phyloP scores from a whole-genome alignment of 1,140 invertebrate species.

The Conus betulinus region DNA sequence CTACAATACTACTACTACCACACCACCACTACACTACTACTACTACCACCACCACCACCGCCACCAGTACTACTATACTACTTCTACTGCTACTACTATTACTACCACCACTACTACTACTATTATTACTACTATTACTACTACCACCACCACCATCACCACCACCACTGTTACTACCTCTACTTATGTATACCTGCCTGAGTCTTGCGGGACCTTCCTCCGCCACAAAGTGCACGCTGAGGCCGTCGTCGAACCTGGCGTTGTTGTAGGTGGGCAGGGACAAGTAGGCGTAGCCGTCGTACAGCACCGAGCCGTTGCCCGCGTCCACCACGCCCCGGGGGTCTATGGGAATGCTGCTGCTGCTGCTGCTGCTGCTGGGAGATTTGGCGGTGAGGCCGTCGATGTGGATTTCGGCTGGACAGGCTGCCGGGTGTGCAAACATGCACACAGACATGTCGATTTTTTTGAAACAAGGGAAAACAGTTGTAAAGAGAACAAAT shows the following conservation, averaged over 20 bases:
- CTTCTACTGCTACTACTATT: not conserved
- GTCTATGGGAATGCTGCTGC: not conserved
- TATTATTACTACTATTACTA: not conserved
- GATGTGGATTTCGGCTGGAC: conserved; percentile 29
- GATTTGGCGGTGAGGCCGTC: not conserved
- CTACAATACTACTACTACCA: too few relatives aligned
- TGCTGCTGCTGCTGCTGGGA: not conserved
- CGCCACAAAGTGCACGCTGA: conserved; percentile 23
- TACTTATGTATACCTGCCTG: conserved; percentile 24
- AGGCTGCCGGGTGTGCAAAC: not conserved
- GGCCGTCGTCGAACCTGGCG: conserved; percentile 22
- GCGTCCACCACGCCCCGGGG: conserved; percentile 15
- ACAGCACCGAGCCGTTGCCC: conserved; percentile 17
- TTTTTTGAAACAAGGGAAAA: too few relatives aligned
- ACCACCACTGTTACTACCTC: not conserved
- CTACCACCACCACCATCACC: not conserved
- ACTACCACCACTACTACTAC: not conserved
- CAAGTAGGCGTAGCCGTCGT: conserved; percentile 28
- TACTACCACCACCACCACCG: too few relatives aligned
- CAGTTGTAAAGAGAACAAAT: too few relatives aligned
- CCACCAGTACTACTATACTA: not conserved
- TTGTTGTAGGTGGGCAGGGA: conserved; percentile 28
- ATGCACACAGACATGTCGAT: too few relatives aligned
- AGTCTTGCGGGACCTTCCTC: conserved; percentile 27
- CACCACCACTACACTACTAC: not conserved